Evolutionary conservation across 2,797 vertebrate genomes (phyloP).

Genomic region (Crypturellus tataupa): DNA sequence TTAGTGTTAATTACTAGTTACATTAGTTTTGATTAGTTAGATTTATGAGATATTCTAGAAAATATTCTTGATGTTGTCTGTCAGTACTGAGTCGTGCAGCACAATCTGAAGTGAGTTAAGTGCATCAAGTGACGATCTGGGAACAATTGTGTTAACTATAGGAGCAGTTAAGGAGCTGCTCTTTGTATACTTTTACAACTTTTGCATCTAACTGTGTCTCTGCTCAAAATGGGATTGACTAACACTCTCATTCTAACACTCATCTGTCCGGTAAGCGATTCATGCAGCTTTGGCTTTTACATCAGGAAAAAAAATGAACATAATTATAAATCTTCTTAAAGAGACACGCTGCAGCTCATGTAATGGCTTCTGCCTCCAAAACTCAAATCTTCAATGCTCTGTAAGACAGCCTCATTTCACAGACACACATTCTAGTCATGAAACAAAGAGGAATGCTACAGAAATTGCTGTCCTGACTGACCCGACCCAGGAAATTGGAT

Average conservation of each 20-base stretch:
- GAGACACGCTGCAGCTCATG: neutral
- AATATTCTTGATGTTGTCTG: neutral
- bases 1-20: neutral
- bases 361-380: neutral
- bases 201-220: neutral
- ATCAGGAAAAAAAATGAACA: no score
- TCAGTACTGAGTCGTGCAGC: neutral
- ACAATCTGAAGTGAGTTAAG: neutral
- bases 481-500: neutral
- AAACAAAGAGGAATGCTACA: neutral
- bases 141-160: neutral
- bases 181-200: neutral
- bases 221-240: neutral
- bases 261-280: neutral
- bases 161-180: neutral
- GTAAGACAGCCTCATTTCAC: neutral
- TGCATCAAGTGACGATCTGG: neutral
- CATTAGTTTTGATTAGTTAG: slow-evolving; percentile 10
- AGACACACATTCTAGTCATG: neutral
- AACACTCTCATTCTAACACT: neutral
- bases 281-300: neutral
- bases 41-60: neutral
- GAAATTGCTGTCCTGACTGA: neutral
- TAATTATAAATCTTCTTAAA: neutral
- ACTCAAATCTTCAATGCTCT: neutral